Base-by-base conservation (phyloP, 2,113 vertebrate species). In the Lanius ludovicianus region DNA sequence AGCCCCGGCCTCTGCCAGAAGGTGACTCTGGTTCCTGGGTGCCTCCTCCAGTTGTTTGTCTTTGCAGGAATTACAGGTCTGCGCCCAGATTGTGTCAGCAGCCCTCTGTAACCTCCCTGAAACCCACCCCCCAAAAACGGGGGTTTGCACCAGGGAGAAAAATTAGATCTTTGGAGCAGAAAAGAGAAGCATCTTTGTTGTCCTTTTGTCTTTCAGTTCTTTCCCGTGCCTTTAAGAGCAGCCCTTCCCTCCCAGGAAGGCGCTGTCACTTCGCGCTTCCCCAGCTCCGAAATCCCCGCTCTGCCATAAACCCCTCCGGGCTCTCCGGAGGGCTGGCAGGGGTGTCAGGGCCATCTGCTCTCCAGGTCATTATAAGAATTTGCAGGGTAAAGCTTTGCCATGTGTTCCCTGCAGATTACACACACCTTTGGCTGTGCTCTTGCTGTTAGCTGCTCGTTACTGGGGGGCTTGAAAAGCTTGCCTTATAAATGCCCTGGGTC, bases 381-480 rank as follows among this genome's bases (percentile, higher is more conserved):
- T 76, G 71, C 87, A 71, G 82, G 4, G 46, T 84, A 92, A 96
- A 96, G 90, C 85, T 95, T 94, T 87, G 90, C 94, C 92, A 92
- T 96, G 90, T 96, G 94, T 96, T 95, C 88, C 64, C 87, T 17
- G 79, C 82, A 83, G 89, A 89, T 93, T 92, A 91, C 83, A 93
- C 62, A 89, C 88, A 96, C 92, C 95, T 93, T 96, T 94, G 91
- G 80, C 92, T 92, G 85, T 12, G 91, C 89, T 96, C 95, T 93
- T 49, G 80, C 88, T 90, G 89, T 96, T 96, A 89, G 90, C 87
- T 95, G 91, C 95, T 96, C 89, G 91, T 96, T 96, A 96, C n/a
- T 96, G 93, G 92, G 84, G 30, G 63, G 71, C 89, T 92, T 84
- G 79, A 85, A 81, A 81, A 71, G 87, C 70, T 96, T 78, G 88